Conservation (phyloP, 2,888 invertebrate species). For the Agrotis ipsilon region DNA sequence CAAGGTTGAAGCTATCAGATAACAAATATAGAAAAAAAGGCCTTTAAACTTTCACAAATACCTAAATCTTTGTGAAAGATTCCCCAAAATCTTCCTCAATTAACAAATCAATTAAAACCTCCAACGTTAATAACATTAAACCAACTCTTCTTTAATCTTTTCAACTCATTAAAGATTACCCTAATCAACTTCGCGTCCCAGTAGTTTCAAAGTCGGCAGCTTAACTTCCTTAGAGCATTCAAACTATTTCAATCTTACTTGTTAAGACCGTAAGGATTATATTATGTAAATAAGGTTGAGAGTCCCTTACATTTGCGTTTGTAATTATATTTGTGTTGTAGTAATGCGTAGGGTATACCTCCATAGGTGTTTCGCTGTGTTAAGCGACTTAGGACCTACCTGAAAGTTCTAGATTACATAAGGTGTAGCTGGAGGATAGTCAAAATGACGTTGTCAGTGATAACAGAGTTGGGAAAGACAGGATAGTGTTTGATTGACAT, state of each 20-base stretch:
- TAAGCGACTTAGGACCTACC: not conserved
- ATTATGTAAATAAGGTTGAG: slow-evolving; percentile 38
- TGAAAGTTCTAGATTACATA: not conserved
- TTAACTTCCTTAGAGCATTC: slow-evolving; percentile 38
- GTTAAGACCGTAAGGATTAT: slow-evolving; percentile 41
- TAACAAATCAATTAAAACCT: slow-evolving; percentile 19
- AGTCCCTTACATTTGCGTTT: slow-evolving; percentile 24
- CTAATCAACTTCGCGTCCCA: slow-evolving; percentile 37
- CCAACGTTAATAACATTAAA: not conserved
- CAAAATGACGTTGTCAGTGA: too few species aligned
- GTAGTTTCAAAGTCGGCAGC: slow-evolving; percentile 38
- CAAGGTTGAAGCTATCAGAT: too few species aligned
- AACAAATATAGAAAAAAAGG: too few species aligned
- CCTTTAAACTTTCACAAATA: too few species aligned
- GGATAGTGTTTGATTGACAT: too few species aligned
- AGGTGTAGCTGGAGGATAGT: too few species aligned
- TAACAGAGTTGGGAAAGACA: too few species aligned
- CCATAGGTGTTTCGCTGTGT: not conserved
- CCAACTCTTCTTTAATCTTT: slow-evolving; percentile 22
- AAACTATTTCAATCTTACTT: slow-evolving; percentile 63
- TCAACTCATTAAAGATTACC: slow-evolving; percentile 37
- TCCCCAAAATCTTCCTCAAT: not conserved
- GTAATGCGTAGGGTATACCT: not conserved
- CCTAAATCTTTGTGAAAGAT: not conserved
- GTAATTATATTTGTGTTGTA: slow-evolving; percentile 34